Percentiles rank a stretch among this genome's conserved stretches.
Evolutionary conservation across 2,113 vertebrate species (phyloP).

Genomic region (Sylvia atricapilla): DNA sequence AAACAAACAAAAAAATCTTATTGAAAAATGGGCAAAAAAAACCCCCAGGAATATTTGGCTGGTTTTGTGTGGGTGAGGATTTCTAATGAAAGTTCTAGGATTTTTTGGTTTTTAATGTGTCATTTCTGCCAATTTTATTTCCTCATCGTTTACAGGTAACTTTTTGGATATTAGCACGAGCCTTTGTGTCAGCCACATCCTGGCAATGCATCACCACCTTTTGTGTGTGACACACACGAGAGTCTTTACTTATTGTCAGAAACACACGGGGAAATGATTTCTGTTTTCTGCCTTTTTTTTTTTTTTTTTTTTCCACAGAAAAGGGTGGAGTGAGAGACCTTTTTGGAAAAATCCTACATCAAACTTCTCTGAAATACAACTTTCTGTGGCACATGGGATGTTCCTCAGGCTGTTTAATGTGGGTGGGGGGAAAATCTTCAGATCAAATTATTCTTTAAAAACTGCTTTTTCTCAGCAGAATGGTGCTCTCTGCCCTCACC

Average conservation of each 20-base stretch:
- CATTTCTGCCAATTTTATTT: not conserved
- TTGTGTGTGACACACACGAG: not conserved
- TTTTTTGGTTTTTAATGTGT: not conserved
- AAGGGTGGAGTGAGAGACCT: not conserved
- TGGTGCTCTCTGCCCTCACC: not conserved
- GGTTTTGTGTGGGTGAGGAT: not conserved
- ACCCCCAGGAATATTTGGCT: not conserved
- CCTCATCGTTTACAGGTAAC: not conserved
- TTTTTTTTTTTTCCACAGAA: not conserved
- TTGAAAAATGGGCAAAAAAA: not conserved
- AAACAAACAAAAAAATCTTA: not conserved
- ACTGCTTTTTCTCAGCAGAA: not conserved
- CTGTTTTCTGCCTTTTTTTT: not conserved
- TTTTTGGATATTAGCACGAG: not conserved
- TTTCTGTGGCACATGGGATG: not conserved
- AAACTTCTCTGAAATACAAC: not conserved
- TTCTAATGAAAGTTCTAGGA: not conserved
- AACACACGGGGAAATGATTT: not conserved
- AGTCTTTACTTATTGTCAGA: not conserved
- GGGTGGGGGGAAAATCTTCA: not conserved
- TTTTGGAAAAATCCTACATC: not conserved
- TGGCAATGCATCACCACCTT: not conserved
- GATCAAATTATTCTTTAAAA: not conserved
- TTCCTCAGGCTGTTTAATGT: not conserved
- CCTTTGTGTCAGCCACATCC: conserved; percentile 28